A percentile compares a stretch with the other conserved stretches of the same genome.
phyloP scores from a whole-genome alignment of 2,113 vertebrate genomes.

The Platichthys flesus region DNA sequence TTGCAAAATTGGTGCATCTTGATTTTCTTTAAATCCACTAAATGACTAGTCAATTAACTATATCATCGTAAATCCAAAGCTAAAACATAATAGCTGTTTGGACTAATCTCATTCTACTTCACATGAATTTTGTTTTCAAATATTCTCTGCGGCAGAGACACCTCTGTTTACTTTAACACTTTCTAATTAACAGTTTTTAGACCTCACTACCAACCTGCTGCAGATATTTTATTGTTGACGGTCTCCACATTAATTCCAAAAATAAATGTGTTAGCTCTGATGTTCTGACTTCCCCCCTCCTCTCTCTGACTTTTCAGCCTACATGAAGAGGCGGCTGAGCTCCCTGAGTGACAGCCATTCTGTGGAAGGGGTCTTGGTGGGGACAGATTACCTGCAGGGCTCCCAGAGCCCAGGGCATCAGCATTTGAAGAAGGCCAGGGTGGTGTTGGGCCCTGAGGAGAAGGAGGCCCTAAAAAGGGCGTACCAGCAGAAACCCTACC shows the following conservation, averaged over 20 bases:
- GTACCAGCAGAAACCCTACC: conserved; percentile 99
- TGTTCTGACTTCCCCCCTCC: neutral
- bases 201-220: neutral
- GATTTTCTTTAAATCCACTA: neutral
- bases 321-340: conserved; percentile 96
- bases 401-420: conserved; percentile 92
- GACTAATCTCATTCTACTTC: neutral
- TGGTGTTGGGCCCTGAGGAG: conserved; percentile 95
- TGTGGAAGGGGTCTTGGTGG: conserved; percentile 83
- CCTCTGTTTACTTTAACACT: too few relatives aligned
- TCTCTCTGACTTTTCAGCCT: conserved; percentile 80
- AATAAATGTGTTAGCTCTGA: neutral
- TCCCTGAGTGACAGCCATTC: conserved; percentile 92
- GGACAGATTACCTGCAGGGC: conserved; percentile 89
- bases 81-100: neutral
- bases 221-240: neutral
- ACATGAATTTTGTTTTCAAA: neutral
- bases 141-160: too few relatives aligned
- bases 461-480: conserved; percentile 92
- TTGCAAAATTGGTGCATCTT: neutral
- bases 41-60: neutral
- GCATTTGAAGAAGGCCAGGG: conserved; percentile 93
- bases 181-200: too few relatives aligned
- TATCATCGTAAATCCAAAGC: neutral
- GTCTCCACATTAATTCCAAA: neutral